phyloP scores from a whole-genome alignment of 2,888 invertebrate species.

The Lepidonotus clava region DNA sequence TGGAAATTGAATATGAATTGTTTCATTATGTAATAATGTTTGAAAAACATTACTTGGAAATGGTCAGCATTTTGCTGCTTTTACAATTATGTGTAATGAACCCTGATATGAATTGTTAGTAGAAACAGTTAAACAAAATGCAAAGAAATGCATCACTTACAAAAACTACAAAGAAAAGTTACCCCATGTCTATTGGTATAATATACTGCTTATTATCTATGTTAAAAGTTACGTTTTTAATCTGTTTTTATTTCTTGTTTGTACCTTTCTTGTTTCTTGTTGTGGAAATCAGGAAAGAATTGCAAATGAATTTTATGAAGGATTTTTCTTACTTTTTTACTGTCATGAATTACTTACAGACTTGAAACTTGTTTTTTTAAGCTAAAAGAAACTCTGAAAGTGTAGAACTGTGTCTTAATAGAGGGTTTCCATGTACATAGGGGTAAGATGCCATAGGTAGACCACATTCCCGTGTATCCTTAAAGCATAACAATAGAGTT shows the following conservation, averaged over 20 bases:
- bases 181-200: not conserved
- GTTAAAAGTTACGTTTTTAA: not conserved
- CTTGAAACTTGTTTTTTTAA: not conserved
- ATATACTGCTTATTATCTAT: not conserved
- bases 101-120: too few relatives aligned
- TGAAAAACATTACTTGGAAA: too few relatives aligned
- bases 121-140: too few relatives aligned
- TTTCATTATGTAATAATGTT: too few relatives aligned
- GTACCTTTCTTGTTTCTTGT: constrained; percentile 14
- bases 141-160: not conserved
- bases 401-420: not conserved
- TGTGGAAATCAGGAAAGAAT: not conserved
- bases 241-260: not conserved
- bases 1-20: too few relatives aligned
- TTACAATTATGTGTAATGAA: too few relatives aligned
- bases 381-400: not conserved
- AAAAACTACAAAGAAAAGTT: not conserved
- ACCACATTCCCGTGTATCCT: not conserved
- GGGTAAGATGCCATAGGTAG: constrained; percentile 8
- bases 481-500: too few relatives aligned
- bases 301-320: not conserved
- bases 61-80: too few relatives aligned
- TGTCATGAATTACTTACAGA: not conserved
- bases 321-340: not conserved
- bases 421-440: constrained; percentile 33